These are phyloP conservation scores for Campylorhamphus procurvoides DNA, from an alignment of 2,113 vertebrate species.

Conservation along the genomic window DNA sequence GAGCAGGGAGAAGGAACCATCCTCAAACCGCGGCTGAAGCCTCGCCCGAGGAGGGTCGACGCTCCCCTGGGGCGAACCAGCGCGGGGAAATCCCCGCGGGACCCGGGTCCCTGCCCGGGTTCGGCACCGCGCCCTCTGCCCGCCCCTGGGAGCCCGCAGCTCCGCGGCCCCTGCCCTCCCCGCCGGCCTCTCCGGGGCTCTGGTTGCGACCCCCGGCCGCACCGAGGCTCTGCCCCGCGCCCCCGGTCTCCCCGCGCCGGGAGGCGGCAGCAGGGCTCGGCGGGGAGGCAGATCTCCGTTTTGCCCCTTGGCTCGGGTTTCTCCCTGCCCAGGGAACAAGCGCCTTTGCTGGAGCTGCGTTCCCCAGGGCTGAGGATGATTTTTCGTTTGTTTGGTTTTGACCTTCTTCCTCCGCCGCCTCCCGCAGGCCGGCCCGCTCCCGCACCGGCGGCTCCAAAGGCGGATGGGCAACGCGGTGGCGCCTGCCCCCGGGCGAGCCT, in stretches of 20 bases:
- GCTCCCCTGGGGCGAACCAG: background rate
- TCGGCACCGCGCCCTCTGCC: background rate
- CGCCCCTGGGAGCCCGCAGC: too few species aligned
- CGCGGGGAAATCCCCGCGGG: background rate
- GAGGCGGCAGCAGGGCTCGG: background rate
- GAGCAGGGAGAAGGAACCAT: background rate
- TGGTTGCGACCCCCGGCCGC: too few species aligned
- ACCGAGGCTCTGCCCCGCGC: background rate
- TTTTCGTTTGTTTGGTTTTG: constrained; percentile 47
- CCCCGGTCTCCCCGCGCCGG: background rate
- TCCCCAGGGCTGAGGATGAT: background rate
- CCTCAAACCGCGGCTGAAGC: background rate
- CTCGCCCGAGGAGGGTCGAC: background rate
- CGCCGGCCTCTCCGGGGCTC: background rate
- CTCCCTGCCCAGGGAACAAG: background rate
- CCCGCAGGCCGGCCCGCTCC: background rate
- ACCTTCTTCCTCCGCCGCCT: background rate
- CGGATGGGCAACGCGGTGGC: background rate
- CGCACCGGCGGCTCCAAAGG: background rate
- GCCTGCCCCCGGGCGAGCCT: background rate
- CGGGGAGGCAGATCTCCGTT: background rate
- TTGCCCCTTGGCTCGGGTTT: background rate
- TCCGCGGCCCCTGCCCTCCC: background rate
- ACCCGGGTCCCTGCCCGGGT: background rate
- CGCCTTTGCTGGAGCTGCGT: background rate